Conservation (phyloP, 2,113 vertebrate species). For the Caloenas nicobarica region DNA sequence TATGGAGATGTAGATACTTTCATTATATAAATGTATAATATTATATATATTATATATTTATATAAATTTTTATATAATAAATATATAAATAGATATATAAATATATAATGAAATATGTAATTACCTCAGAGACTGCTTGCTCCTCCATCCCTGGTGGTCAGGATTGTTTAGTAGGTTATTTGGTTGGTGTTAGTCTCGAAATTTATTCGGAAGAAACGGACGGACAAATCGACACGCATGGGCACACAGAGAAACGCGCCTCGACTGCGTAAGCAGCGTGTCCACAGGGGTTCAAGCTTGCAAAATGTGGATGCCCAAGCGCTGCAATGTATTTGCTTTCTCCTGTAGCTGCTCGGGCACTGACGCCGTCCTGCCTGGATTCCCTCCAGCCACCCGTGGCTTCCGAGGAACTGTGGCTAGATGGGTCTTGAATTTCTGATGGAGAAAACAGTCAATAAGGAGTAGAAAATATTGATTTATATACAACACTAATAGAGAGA, state of each 20-base stretch:
- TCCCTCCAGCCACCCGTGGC: fast-evolving
- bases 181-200: not conserved
- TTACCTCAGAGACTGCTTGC: not conserved
- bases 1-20: not conserved
- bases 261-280: not conserved
- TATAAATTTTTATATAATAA: no score
- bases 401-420: not conserved
- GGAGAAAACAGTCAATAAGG: not conserved
- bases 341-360: not conserved
- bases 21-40: not conserved
- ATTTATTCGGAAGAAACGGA: not conserved
- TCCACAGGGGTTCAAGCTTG: not conserved
- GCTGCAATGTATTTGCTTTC: not conserved
- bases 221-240: fast-evolving
- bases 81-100: no score
- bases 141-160: not conserved
- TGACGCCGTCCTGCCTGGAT: fast-evolving
- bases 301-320: fast-evolving
- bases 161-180: not conserved
- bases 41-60: no score
- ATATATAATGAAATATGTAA: not conserved
- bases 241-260: not conserved
- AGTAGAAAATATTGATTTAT: not conserved
- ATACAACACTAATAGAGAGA: not conserved
- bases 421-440: not conserved